Evolutionary conservation across 1,140 invertebrate genomes (phyloP).

Genomic region (Diachasma alloeum): DNA sequence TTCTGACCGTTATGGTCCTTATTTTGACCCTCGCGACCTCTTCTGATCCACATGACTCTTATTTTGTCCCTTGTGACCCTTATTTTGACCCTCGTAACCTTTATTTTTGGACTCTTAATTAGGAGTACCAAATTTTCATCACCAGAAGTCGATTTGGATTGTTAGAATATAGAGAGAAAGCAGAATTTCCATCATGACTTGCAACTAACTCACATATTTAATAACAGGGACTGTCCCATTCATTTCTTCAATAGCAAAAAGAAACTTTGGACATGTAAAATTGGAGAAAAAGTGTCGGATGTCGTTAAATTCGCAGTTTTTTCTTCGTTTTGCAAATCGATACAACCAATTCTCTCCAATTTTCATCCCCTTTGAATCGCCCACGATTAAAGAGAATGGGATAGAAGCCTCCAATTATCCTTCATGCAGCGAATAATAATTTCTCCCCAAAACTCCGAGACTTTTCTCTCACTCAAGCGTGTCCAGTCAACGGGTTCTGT

Average conservation of each 20-base stretch:
- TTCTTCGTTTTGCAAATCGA: neutral
- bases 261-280: neutral
- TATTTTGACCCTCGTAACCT: too few relatives aligned
- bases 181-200: too few relatives aligned
- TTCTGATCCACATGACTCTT: too few relatives aligned
- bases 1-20: too few relatives aligned
- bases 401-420: neutral
- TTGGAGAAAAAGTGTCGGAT: neutral
- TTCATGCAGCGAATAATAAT: neutral
- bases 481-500: constrained; percentile 35
- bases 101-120: too few relatives aligned
- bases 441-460: neutral
- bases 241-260: too few relatives aligned
- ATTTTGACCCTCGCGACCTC: too few relatives aligned
- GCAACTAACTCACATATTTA: neutral
- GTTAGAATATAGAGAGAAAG: too few relatives aligned
- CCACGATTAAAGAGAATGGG: neutral
- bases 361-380: neutral
- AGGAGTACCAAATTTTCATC: too few relatives aligned
- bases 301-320: neutral
- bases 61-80: too few relatives aligned
- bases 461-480: constrained; percentile 19
- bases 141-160: too few relatives aligned
- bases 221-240: neutral
- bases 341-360: neutral